These are phyloP conservation scores for Germaria angustata DNA, from an alignment of 2,888 invertebrate genomes.

Conservation along the genomic window DNA sequence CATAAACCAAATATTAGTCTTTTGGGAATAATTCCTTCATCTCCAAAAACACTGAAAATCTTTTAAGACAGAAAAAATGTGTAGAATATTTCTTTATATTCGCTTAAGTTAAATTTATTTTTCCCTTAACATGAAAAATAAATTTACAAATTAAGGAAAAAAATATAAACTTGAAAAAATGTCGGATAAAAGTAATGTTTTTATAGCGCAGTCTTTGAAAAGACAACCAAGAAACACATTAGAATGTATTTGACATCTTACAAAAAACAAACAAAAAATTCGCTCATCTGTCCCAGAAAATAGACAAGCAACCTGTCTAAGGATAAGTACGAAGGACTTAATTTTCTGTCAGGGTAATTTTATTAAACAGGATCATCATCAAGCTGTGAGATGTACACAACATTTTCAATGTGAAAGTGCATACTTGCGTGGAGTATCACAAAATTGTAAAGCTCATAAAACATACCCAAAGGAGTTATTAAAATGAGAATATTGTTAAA, in stretches of 20 bases:
- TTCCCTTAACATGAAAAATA: constrained; percentile 56
- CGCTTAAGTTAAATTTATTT: constrained; percentile 8
- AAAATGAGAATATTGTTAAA: constrained; percentile 20
- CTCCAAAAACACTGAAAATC: constrained; percentile 54
- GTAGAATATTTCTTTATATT: constrained; percentile 20
- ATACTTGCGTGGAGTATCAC: neutral
- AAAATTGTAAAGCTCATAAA: constrained; percentile 24
- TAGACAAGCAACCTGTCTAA: neutral
- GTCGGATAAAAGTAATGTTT: constrained; percentile 19
- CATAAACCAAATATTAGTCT: constrained; percentile 55
- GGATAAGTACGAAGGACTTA: neutral
- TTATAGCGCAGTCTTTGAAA: neutral
- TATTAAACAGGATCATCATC: constrained; percentile 38
- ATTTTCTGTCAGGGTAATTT: constrained; percentile 39
- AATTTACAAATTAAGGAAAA: constrained; percentile 57
- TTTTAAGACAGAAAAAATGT: constrained; percentile 28
- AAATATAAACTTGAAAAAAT: constrained; percentile 57
- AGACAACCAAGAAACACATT: constrained; percentile 19
- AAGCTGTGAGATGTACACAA: too few relatives aligned
- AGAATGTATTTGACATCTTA: constrained; percentile 26
- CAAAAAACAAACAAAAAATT: constrained; percentile 18
- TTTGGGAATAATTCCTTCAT: constrained; percentile 59
- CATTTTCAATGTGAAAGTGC: too few relatives aligned
- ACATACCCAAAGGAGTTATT: constrained; percentile 59
- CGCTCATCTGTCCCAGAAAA: constrained; percentile 24